phyloP scores from a whole-genome alignment of 2,888 invertebrate species.

The Campopleginae sp. region DNA sequence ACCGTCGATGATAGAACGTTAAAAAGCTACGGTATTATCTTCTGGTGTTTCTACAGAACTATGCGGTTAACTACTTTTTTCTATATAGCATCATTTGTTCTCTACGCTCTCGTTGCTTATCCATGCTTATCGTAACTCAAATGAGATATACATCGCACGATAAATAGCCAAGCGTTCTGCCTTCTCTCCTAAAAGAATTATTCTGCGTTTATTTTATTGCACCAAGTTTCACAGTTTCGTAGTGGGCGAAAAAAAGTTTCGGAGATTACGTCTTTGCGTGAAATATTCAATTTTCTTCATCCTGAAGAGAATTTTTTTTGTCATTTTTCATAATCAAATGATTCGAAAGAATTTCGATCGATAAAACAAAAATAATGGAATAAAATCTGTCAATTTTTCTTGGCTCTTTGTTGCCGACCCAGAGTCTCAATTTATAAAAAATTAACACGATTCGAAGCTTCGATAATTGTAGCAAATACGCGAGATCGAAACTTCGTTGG shows the following conservation, averaged over 20 bases:
- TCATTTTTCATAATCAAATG: too few relatives aligned
- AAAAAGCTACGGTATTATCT: constrained; percentile 47
- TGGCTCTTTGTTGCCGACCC: not conserved
- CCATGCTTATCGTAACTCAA: constrained; percentile 60
- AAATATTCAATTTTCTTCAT: not conserved
- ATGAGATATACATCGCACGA: constrained; percentile 52
- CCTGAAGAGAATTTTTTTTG: too few relatives aligned
- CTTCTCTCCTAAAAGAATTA: constrained; percentile 39
- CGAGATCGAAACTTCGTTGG: not conserved
- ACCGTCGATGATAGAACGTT: constrained; percentile 36
- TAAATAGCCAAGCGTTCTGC: constrained; percentile 39
- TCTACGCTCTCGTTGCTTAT: constrained; percentile 67
- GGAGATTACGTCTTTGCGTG: not conserved
- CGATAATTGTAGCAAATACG: not conserved
- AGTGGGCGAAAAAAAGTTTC: not conserved
- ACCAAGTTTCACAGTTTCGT: constrained; percentile 9
- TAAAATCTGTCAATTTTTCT: not conserved
- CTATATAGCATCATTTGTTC: constrained; percentile 54
- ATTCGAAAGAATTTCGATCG: too few relatives aligned
- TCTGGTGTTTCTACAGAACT: not conserved
- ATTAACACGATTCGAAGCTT: not conserved
- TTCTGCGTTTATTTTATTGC: constrained; percentile 18
- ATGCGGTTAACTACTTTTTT: constrained; percentile 29
- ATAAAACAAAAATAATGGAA: too few relatives aligned
- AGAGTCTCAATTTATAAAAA: not conserved